Conservation (phyloP, 1,140 invertebrate genomes). For the Drosophila lini region DNA sequence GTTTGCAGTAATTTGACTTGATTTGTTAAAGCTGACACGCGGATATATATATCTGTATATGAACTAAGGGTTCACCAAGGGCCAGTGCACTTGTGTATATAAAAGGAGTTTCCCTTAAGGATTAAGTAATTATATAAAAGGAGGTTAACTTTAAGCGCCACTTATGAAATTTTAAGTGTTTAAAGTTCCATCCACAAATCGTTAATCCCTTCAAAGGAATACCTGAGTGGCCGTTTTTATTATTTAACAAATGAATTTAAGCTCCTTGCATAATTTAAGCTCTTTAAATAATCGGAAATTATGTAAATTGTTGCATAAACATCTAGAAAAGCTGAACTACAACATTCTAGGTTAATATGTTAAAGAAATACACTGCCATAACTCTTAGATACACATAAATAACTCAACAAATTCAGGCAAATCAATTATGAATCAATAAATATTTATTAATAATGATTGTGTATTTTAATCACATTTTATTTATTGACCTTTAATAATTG, state of each 20-base stretch:
- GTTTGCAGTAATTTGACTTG: constrained; percentile 78
- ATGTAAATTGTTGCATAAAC: constrained; percentile 1
- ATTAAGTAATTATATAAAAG: constrained; percentile 19
- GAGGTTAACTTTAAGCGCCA: constrained; percentile 16
- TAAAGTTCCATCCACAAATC: neutral
- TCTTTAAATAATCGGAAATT: neutral
- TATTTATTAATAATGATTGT: neutral
- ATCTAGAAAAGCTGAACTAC: neutral
- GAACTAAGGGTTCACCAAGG: neutral
- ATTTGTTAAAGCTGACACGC: constrained; percentile 38
- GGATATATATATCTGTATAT: neutral
- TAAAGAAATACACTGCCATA: constrained; percentile 2
- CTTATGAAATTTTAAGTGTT: constrained; percentile 11
- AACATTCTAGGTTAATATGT: constrained; percentile 1
- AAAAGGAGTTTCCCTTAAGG: constrained; percentile 2
- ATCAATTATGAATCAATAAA: constrained; percentile 1
- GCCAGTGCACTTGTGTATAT: constrained; percentile 25
- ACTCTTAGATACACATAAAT: neutral
- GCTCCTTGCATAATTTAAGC: constrained; percentile 2
- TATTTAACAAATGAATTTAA: constrained; percentile 9
- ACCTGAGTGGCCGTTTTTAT: neutral
- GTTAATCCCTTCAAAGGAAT: constrained; percentile 17
- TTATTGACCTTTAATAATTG: constrained; percentile 1
- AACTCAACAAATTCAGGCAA: neutral
- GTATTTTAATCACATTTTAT: constrained; percentile 8